These are phyloP conservation scores for Sebastes kiyomatsui DNA, from an alignment of 2,797 vertebrate genomes.

Conservation along the genomic window DNA sequence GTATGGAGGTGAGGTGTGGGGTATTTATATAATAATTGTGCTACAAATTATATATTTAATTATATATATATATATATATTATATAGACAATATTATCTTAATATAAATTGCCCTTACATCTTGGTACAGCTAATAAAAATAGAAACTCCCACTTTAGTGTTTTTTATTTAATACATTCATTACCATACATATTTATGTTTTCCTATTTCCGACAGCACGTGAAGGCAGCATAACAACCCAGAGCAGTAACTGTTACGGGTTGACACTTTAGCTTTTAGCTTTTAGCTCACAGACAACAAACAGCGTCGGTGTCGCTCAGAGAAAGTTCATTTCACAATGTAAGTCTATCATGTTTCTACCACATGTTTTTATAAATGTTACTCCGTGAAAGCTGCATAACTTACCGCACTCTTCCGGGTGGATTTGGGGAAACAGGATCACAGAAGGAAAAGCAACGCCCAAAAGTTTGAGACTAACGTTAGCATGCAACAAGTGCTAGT, in stretches of 20 bases:
- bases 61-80: no score
- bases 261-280: constrained; percentile 44
- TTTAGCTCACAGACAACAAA: constrained; percentile 2
- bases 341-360: constrained; percentile 42
- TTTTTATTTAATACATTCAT: neutral
- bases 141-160: fast-evolving
- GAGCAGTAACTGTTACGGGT: constrained; percentile 55
- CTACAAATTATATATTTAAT: neutral
- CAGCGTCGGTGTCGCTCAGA: constrained; percentile 12
- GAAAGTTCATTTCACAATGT: constrained; percentile 62
- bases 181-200: fast-evolving
- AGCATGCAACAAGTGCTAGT: constrained; percentile 1
- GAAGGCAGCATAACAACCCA: constrained; percentile 47
- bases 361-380: neutral
- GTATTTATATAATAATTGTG: neutral
- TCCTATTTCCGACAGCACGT: neutral
- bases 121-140: neutral
- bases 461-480: constrained; percentile 67
- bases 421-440: constrained; percentile 2
- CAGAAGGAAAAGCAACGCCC: constrained; percentile 68
- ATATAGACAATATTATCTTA: neutral
- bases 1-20: no score
- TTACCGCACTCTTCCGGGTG: neutral
- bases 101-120: fast-evolving
- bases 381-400: neutral